Evolutionary conservation across 2,888 invertebrate genomes (phyloP).

Genomic region (Pandemis heparana): DNA sequence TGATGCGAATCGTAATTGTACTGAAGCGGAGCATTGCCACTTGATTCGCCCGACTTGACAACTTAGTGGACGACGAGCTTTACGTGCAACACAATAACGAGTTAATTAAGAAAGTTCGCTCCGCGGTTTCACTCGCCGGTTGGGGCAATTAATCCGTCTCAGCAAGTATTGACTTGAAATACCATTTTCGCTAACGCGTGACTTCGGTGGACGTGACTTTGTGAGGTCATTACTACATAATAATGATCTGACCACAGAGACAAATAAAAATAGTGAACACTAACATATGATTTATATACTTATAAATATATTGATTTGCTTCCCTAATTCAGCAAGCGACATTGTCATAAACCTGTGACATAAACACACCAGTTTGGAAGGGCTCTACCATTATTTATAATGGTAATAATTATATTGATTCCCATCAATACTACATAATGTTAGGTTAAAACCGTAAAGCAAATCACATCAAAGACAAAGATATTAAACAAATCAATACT

Average conservation of each 20-base stretch:
- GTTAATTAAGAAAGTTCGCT: constrained; percentile 65
- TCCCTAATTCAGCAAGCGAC: too few species aligned
- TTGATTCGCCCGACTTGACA: constrained; percentile 9
- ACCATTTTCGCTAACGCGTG: constrained; percentile 40
- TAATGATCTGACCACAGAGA: not conserved
- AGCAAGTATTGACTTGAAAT: constrained; percentile 50
- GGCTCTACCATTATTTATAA: too few species aligned
- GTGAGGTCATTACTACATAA: not conserved
- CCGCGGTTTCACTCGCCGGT: constrained; percentile 52
- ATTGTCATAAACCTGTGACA: too few species aligned
- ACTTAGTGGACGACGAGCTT: constrained; percentile 46
- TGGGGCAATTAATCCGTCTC: constrained; percentile 53
- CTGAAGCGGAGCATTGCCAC: not conserved
- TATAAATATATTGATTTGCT: too few species aligned
- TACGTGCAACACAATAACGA: constrained; percentile 59
- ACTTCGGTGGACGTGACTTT: not conserved
- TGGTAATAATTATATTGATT: too few species aligned
- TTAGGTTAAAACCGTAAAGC: too few species aligned
- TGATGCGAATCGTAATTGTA: not conserved
- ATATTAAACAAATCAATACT: too few species aligned
- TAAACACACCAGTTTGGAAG: too few species aligned
- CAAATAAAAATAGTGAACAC: too few species aligned
- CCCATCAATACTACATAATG: too few species aligned
- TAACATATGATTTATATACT: too few species aligned
- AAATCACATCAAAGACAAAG: too few species aligned